Conservation (phyloP, 2,888 invertebrate genomes). For the Quadriops clusia region DNA sequence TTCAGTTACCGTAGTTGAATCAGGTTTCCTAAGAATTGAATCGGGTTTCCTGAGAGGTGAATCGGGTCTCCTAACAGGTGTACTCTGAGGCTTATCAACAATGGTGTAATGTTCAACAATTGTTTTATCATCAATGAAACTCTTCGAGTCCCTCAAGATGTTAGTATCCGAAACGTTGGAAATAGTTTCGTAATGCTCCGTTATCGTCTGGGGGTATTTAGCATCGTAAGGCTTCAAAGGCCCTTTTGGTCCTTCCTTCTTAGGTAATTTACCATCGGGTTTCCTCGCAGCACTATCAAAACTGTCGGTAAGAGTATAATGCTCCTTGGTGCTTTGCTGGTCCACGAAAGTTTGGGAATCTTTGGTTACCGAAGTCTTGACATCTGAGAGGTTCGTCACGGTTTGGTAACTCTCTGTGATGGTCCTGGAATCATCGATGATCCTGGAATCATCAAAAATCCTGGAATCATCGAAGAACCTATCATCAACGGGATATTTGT, state of each 20-base stretch:
- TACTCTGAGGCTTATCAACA: no score
- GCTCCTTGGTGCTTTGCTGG: conserved; percentile 18
- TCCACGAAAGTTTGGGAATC: conserved; percentile 23
- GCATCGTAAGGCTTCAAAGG: conserved; percentile 3
- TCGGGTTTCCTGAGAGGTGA: conserved; percentile 2
- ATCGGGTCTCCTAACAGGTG: conserved; percentile 6
- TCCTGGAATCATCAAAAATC: no score
- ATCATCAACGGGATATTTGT: no score
- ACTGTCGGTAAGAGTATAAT: conserved; percentile 3
- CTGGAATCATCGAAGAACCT: no score
- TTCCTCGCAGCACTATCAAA: conserved; percentile 4
- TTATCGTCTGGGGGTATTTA: conserved; percentile 1
- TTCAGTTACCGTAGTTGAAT: conserved; percentile 22
- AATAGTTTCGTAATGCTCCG: no score
- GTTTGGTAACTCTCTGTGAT: conserved; percentile 21
- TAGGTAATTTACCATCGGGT: conserved; percentile 6
- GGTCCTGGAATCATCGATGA: no score
- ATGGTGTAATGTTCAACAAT: conserved; percentile 7
- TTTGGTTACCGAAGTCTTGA: conserved; percentile 22
- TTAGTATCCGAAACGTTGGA: no score
- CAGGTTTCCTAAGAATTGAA: conserved; percentile 10
- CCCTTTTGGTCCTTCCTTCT: conserved; percentile 6
- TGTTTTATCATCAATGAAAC: neutral
- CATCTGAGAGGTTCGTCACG: conserved; percentile 21
- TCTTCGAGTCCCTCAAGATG: no score